Base-by-base conservation (phyloP, 2,113 vertebrate genomes). In the Aviceda subcristata region DNA sequence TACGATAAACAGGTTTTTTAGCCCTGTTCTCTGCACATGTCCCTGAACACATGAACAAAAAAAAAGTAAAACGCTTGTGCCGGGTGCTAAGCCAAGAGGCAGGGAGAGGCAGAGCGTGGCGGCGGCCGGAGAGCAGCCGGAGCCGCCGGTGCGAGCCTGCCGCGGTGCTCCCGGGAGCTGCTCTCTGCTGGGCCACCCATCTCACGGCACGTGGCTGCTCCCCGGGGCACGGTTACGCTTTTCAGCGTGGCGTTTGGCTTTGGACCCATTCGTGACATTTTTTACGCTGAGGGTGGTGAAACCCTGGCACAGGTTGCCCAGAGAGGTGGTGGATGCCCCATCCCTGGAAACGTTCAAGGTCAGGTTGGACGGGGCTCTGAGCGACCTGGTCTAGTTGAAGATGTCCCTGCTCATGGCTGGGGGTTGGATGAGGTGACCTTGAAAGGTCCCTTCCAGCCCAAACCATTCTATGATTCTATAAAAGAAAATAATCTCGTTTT, bases 381-480 rank as follows among this genome's bases (percentile, higher is more conserved):
- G 63, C 26, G 18, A 36, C 51, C 57, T 76, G 51, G 0, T 26
- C 8, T 0, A 0, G 34, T 9, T 11, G 57, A 0, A 68, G 12
- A 1, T 5, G 8, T n/a, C 46, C 30, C 46, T 62, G 53, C 3
- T 3, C 12, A 5, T 10, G 41, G 68, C 9, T 60, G 19, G 10
- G 13, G 12, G 2, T n/a, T 22, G 20, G 5, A 36, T 4, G 6
- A 7, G 36, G 8, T 51, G 1, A 1, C 3, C 24, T 38, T 16
- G 16, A 14, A 15, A 14, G 1, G 6, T 63, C 27, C 7, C 7
- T 75, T 36, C n/a, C 60, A 21, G 13, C 36, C 5, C 43, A 60
- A 94, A 36, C 4, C 5, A 2, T 43, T 57, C 22, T 30, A 3
- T 18, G 9, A 38, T 29, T 53, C 53, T 5, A 2, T 30, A 30